Conservation (phyloP, 2,113 vertebrate genomes). For the Guaruba guarouba region DNA sequence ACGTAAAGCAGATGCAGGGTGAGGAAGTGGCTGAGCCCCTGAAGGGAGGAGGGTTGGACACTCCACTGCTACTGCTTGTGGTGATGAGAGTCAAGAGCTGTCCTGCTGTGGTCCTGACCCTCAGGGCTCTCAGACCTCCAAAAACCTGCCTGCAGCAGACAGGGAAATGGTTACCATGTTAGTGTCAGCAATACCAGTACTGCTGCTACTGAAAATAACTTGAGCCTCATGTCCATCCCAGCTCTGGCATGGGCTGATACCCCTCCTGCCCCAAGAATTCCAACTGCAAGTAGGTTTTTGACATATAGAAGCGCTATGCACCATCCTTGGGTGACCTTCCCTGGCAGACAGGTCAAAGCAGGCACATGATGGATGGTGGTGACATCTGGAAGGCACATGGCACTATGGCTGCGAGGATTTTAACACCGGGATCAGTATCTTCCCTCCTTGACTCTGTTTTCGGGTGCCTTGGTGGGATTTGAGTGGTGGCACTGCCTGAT, state of each 20-base stretch:
- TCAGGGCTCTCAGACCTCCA: background rate
- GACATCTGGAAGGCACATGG: background rate
- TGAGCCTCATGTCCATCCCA: rapidly evolving
- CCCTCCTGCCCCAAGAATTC: rapidly evolving
- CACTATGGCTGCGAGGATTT: background rate
- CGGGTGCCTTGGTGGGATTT: rapidly evolving
- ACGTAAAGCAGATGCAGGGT: background rate
- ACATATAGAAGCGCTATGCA: rapidly evolving
- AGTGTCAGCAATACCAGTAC: rapidly evolving
- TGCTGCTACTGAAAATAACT: background rate
- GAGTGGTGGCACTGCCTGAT: background rate
- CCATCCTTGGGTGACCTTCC: rapidly evolving
- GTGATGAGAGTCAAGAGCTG: background rate
- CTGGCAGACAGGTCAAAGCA: background rate
- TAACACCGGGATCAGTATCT: background rate
- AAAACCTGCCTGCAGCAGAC: background rate
- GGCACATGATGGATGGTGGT: rapidly evolving
- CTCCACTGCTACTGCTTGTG: rapidly evolving
- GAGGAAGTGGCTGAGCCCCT: background rate
- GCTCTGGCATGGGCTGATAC: background rate
- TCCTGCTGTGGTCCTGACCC: rapidly evolving
- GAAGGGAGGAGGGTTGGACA: background rate
- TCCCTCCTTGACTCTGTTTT: background rate
- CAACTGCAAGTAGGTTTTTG: rapidly evolving
- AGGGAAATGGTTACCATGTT: background rate